Conservation (phyloP, 2,113 vertebrate genomes). For the Thunnus maccoyii region DNA sequence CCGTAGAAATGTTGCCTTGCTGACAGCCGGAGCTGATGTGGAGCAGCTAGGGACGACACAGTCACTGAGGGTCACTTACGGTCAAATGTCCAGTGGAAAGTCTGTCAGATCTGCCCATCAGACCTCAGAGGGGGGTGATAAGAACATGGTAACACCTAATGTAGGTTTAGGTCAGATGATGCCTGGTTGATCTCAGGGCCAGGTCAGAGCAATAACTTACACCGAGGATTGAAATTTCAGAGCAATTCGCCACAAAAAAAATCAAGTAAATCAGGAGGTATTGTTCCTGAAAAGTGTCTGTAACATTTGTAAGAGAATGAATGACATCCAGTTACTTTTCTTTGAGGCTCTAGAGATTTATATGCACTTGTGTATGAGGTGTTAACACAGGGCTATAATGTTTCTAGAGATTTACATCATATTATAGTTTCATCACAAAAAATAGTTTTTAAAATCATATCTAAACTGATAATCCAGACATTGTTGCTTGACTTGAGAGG, state of each 20-base stretch:
- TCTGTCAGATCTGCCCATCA: neutral
- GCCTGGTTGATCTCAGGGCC: conserved; percentile 47
- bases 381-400: conserved; percentile 32
- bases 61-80: neutral
- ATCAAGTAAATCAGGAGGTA: neutral
- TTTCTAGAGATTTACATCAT: conserved; percentile 44
- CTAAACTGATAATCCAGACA: conserved; percentile 25
- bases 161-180: conserved; percentile 1
- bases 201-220: conserved; percentile 52
- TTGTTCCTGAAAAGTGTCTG: neutral
- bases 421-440: conserved; percentile 40
- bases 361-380: conserved; percentile 32
- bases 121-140: neutral
- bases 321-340: neutral
- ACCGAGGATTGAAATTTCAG: neutral
- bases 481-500: conserved; percentile 9
- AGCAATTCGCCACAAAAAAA: neutral
- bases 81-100: neutral
- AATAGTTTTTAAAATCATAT: conserved; percentile 10
- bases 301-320: neutral
- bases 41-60: neutral
- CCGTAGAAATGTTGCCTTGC: neutral
- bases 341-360: conserved; percentile 20
- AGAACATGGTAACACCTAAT: neutral
- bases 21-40: neutral